A percentile compares a stretch with the other conserved stretches of the same genome.
phyloP scores from a whole-genome alignment of 2,797 vertebrate species.

The Danio tinwini region DNA sequence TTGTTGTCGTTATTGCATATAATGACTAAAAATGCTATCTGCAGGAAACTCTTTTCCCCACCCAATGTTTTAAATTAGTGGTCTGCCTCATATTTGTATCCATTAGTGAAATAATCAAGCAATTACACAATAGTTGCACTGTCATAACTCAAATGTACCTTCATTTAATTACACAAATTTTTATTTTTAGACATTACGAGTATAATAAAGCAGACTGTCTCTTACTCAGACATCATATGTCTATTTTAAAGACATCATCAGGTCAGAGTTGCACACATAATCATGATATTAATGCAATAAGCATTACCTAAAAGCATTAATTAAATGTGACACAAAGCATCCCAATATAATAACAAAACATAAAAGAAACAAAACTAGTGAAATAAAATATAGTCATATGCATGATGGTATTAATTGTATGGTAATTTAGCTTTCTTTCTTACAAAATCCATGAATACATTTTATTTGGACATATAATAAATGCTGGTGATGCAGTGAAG shows the following conservation, averaged over 20 bases:
- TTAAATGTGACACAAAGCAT: not conserved
- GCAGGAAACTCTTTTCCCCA: not conserved
- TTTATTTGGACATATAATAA: too few relatives aligned
- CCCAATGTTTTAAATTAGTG: not conserved
- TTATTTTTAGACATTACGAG: too few relatives aligned
- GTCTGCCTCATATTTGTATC: not conserved
- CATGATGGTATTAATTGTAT: too few relatives aligned
- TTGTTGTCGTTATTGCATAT: not conserved
- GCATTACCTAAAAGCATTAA: not conserved
- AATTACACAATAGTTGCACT: not conserved
- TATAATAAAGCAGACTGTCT: too few relatives aligned
- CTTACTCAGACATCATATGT: too few relatives aligned
- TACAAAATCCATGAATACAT: too few relatives aligned
- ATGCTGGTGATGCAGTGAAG: too few relatives aligned
- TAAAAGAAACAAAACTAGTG: not conserved
- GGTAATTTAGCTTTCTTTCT: too few relatives aligned
- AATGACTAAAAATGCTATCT: not conserved
- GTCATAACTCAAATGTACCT: not conserved
- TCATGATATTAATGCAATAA: too few relatives aligned
- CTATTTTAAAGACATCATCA: too few relatives aligned
- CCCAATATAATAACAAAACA: not conserved
- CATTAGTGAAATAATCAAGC: not conserved
- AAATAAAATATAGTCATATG: not conserved
- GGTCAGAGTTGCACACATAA: too few relatives aligned
- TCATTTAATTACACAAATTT: not conserved